Evolutionary conservation across 2,888 invertebrate species (phyloP).

Genomic region (Thera britannica): DNA sequence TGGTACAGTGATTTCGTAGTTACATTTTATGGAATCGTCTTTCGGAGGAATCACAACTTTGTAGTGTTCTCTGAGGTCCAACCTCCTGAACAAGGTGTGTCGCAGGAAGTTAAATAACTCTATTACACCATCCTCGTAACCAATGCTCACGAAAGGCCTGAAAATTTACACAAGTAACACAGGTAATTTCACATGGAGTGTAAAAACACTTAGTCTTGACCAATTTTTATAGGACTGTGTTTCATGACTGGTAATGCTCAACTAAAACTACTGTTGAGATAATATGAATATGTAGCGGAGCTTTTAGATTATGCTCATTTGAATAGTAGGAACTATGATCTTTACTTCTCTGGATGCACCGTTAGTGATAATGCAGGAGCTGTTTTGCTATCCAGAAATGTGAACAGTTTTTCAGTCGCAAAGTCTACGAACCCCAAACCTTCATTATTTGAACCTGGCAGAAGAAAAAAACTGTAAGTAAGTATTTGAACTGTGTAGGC

Average conservation of each 20-base stretch:
- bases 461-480: neutral
- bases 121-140: slow-evolving; percentile 75
- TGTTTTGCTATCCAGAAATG: slow-evolving; percentile 69
- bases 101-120: slow-evolving; percentile 72
- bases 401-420: slow-evolving; percentile 69
- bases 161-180: slow-evolving; percentile 30
- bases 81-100: slow-evolving; percentile 59
- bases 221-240: neutral
- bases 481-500: neutral
- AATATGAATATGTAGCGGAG: too few species aligned
- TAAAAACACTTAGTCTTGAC: too few species aligned
- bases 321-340: neutral
- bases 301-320: neutral
- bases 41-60: slow-evolving; percentile 63
- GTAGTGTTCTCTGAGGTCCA: slow-evolving; percentile 63
- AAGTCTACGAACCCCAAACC: slow-evolving; percentile 81
- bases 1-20: slow-evolving; percentile 58
- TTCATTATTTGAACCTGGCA: slow-evolving; percentile 70
- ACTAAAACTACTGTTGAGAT: too few species aligned
- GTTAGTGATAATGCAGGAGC: slow-evolving; percentile 70
- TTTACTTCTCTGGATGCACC: slow-evolving; percentile 82
- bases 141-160: slow-evolving; percentile 78
- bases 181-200: neutral
- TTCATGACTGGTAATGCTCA: too few species aligned
- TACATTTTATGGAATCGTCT: slow-evolving; percentile 64